Evolutionary conservation across 2,797 vertebrate genomes (phyloP).

Genomic region (Denticeps clupeoides): DNA sequence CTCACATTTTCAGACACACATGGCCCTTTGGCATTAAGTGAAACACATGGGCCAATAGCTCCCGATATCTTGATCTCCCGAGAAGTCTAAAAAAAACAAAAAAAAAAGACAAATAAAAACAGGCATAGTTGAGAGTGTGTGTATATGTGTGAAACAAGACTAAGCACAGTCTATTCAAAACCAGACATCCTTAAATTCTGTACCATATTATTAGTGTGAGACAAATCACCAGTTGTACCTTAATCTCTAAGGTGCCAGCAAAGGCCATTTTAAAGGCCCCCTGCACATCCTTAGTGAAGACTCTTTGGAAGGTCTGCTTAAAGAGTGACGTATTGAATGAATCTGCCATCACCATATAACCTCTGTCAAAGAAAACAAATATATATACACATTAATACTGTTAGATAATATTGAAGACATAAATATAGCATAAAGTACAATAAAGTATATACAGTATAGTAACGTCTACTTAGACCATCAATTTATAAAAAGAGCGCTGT

Average conservation of each 20-base stretch:
- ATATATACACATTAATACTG: no score
- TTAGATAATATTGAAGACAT: no score
- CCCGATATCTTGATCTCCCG: slow-evolving; percentile 94
- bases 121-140: no score
- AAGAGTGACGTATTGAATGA: slow-evolving; percentile 96
- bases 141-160: background rate
- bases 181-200: no score
- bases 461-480: no score
- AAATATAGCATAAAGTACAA: no score
- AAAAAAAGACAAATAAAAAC: background rate
- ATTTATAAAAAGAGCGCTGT: no score
- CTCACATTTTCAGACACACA: slow-evolving; percentile 93
- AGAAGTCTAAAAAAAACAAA: slow-evolving; percentile 65
- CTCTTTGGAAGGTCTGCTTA: slow-evolving; percentile 94
- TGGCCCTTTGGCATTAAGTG: slow-evolving; percentile 86
- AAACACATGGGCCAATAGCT: slow-evolving; percentile 89
- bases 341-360: slow-evolving; percentile 97
- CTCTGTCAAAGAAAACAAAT: slow-evolving; percentile 53
- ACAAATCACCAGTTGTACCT: slow-evolving; percentile 56
- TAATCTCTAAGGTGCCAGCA: slow-evolving; percentile 87
- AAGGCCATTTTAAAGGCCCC: slow-evolving; percentile 94
- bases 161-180: background rate
- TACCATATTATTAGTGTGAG: background rate
- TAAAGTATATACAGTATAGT: no score
- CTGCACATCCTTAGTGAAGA: slow-evolving; percentile 87